Base-by-base conservation (phyloP, 2,113 vertebrate genomes). In the Xenopus borealis region DNA sequence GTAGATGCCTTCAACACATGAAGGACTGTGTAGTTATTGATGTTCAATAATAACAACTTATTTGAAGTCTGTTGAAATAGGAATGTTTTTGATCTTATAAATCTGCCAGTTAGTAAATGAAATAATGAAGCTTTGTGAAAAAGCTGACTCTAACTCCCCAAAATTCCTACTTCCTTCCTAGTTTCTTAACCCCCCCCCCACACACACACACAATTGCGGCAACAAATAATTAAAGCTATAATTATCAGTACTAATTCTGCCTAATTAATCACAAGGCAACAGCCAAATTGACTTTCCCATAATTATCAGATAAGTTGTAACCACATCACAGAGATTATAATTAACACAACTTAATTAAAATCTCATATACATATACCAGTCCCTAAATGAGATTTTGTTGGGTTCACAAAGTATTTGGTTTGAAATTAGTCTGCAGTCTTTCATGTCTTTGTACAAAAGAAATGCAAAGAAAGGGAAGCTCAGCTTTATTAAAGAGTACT, bases 301-400 rank as follows among this genome's bases (percentile, higher is more conserved):
- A 91, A 91, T 93, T 91, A 93, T 91, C 90, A 90, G 91, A 92
- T 93, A 91, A 92, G 86, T 87, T 86, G 88, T 92, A 92, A 91
- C 89, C 89, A 90, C 91, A 91, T 91, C 89, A 88, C 90, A 91
- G 90, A 90, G 89, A 91, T 91, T 90, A 90, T 92, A 93, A 93
- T 93, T 92, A 92, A 92, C 91, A 89, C 84, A 87, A 89, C 89
- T 91, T 93, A 91, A 93, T 93, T 93, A 93, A 91, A 91, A 91
- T 88, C 88, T 90, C 90, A 91, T 91, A 90, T 89, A 91, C 88
- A 85, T 87, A 84, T 81, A 87, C 86, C 87, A 85, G 86, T 85
- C 88, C 86, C 78, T 85, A 85, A 90, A 89, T 88, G 55, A 85
- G 62, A 80, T 80, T 85, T 90, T 87, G 89, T 86, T 89, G 87